These are phyloP conservation scores for Ageneiosus marmoratus DNA, from an alignment of 2,113 vertebrate species.

Conservation along the genomic window DNA sequence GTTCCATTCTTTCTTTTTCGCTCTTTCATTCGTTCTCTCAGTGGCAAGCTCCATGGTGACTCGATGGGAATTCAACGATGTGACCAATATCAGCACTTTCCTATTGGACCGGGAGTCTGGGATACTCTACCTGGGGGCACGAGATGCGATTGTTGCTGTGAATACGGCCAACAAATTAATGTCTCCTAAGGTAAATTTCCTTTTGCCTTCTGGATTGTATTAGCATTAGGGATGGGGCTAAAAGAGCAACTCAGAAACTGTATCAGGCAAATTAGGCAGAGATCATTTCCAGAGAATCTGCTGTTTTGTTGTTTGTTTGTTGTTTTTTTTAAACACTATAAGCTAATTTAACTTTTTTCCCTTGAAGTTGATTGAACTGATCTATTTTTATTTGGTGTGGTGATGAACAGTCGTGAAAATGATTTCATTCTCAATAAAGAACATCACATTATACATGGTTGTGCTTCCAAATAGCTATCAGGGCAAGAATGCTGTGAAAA, in stretches of 20 bases:
- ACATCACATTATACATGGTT: constrained; percentile 5
- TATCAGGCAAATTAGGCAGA: constrained; percentile 17
- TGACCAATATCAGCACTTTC: constrained; percentile 78
- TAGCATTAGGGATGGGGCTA: neutral
- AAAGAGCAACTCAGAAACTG: neutral
- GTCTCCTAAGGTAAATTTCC: constrained; percentile 55
- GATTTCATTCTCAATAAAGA: constrained; percentile 6
- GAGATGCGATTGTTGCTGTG: constrained; percentile 77
- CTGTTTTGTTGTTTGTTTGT: neutral
- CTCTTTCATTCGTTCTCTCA: neutral
- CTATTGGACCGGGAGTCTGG: constrained; percentile 72
- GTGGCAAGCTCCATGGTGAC: constrained; percentile 53
- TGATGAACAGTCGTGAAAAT: constrained; percentile 29
- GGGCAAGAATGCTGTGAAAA: constrained; percentile 21
- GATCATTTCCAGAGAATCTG: constrained; percentile 25
- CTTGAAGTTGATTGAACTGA: neutral
- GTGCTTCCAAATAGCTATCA: constrained; percentile 9
- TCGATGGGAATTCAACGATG: constrained; percentile 24
- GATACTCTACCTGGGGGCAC: constrained; percentile 78
- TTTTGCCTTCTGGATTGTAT: constrained; percentile 31
- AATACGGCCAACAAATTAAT: constrained; percentile 65
- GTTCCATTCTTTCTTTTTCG: neutral
- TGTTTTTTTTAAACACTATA: neutral
- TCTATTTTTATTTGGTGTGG: neutral
- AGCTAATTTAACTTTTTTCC: constrained; percentile 20